Evolutionary conservation across 35 echinoderm and acorn worm species (phyloP).

Genomic region (Heliocidaris tuberculata): DNA sequence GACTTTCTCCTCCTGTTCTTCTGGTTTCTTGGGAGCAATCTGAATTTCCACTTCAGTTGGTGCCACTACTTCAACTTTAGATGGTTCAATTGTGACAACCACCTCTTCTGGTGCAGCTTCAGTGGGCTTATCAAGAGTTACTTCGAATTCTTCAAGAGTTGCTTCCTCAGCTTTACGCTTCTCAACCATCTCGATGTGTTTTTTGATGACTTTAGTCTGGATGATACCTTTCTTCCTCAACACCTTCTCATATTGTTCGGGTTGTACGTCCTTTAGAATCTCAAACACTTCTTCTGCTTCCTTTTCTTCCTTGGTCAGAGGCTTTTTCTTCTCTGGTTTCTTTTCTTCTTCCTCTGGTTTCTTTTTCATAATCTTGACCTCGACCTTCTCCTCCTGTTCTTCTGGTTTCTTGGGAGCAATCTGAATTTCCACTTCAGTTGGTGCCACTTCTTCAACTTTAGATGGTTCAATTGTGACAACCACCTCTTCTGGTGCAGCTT

Average conservation of each 20-base stretch:
- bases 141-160: conserved; percentile 8
- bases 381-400: not conserved
- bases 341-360: not conserved
- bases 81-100: not conserved
- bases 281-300: conserved; percentile 69
- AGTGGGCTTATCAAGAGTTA: not conserved
- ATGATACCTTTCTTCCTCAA: conserved; percentile 57
- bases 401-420: conserved; percentile 32
- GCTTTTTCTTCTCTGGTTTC: conserved; percentile 23
- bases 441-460: conserved; percentile 23
- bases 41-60: conserved; percentile 10
- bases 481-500: conserved; percentile 45
- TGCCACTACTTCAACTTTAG: conserved; percentile 15
- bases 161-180: conserved; percentile 57
- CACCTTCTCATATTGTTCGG: conserved; percentile 64
- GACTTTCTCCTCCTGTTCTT: not conserved
- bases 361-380: not conserved
- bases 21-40: conserved; percentile 33
- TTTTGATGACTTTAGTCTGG: conserved; percentile 55
- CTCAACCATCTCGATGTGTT: conserved; percentile 64
- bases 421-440: conserved; percentile 7
- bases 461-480: conserved; percentile 6
- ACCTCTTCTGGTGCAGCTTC: conserved; percentile 48
- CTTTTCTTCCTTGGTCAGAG: conserved; percentile 57
- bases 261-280: conserved; percentile 68